phyloP scores from a whole-genome alignment of 2,888 invertebrate species.

The Conchocele bisecta region DNA sequence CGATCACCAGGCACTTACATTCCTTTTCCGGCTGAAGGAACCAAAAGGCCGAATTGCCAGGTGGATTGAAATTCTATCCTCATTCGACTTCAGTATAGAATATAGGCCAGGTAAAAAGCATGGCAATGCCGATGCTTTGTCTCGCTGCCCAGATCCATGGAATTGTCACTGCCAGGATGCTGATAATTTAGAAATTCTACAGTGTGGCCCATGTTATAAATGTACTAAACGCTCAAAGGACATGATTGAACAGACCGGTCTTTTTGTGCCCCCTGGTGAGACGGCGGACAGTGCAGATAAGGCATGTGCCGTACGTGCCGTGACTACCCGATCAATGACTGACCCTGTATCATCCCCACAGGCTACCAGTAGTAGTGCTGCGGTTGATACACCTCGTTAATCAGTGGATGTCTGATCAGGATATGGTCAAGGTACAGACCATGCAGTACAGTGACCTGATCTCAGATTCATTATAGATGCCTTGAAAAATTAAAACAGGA shows the following conservation, averaged over 20 bases:
- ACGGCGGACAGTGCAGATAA: background rate
- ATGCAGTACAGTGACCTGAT: no score
- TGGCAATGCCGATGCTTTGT: slow-evolving; percentile 30
- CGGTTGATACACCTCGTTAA: no score
- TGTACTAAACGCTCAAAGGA: background rate
- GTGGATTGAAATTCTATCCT: slow-evolving; percentile 32
- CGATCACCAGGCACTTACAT: slow-evolving; percentile 31
- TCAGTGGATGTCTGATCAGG: no score
- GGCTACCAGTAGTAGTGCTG: no score
- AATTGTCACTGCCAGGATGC: background rate
- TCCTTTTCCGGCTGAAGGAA: slow-evolving; percentile 32
- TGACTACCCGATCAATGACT: background rate
- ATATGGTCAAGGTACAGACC: no score
- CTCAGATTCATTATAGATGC: no score
- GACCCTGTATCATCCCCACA: no score
- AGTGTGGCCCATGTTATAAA: slow-evolving; percentile 5
- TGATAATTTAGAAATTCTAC: background rate
- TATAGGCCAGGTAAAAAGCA: slow-evolving; percentile 28
- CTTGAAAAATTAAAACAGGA: no score
- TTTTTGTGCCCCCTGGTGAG: background rate
- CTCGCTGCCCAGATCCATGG: slow-evolving; percentile 13
- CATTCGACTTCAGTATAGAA: slow-evolving; percentile 24
- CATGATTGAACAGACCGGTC: background rate
- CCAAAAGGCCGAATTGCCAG: slow-evolving; percentile 33
- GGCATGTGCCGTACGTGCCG: background rate